Evolutionary conservation across 1,140 invertebrate species (phyloP).

Genomic region (Megathymus violae): DNA sequence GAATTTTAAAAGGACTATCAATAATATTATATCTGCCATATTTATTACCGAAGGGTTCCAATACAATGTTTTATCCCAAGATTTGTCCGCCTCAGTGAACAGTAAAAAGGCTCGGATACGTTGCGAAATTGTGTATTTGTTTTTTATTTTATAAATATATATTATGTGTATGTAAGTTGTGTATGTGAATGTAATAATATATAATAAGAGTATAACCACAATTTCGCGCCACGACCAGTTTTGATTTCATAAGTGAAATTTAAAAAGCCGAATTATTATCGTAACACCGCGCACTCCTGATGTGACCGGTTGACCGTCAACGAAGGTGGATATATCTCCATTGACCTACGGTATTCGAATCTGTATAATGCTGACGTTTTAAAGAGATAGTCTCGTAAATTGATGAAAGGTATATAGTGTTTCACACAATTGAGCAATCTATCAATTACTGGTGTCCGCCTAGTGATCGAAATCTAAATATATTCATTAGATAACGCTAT

Average conservation of each 20-base stretch:
- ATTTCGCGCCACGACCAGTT: slow-evolving; percentile 25
- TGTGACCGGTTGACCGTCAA: slow-evolving; percentile 58
- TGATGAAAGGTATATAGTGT: too few species aligned
- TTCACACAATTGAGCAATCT: too few species aligned
- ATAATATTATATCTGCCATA: too few species aligned
- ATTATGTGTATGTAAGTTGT: too few species aligned
- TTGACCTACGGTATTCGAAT: slow-evolving; percentile 20
- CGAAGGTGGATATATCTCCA: slow-evolving; percentile 50
- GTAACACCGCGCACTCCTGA: slow-evolving; percentile 33
- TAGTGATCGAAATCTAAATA: too few species aligned
- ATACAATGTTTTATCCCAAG: not conserved
- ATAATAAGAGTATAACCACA: slow-evolving; percentile 20
- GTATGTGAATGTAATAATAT: not conserved
- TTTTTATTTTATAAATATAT: not conserved
- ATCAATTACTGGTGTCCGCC: too few species aligned
- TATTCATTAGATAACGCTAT: too few species aligned
- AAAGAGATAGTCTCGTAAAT: too few species aligned
- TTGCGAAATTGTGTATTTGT: slow-evolving; percentile 1
- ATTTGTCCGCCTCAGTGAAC: not conserved
- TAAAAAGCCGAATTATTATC: slow-evolving; percentile 46
- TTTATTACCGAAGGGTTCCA: not conserved
- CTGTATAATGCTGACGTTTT: too few species aligned
- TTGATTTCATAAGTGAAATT: slow-evolving; percentile 57
- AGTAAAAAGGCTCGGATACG: not conserved
- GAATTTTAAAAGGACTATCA: too few species aligned